phyloP scores from a whole-genome alignment of 2,797 vertebrate genomes.

The Danio choprae region DNA sequence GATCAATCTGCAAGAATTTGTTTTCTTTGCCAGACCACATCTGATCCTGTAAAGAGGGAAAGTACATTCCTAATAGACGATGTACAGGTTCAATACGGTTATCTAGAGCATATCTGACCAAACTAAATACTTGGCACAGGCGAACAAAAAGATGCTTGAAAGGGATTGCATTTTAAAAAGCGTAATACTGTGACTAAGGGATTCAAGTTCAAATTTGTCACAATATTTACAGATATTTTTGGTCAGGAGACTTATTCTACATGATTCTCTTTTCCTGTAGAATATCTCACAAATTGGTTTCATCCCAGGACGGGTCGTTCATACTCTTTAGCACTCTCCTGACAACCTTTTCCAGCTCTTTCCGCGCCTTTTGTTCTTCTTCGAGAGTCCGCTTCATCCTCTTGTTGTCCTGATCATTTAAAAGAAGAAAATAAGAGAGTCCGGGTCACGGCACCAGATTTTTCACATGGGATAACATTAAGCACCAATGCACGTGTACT shows the following conservation, averaged over 20 bases:
- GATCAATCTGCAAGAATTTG: slow-evolving; percentile 17
- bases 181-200: slow-evolving; percentile 30
- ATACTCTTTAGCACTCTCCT: slow-evolving; percentile 93
- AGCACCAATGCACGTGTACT: background rate
- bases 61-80: slow-evolving; percentile 13
- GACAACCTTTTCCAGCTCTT: slow-evolving; percentile 94
- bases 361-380: slow-evolving; percentile 94
- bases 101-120: slow-evolving; percentile 37
- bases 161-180: slow-evolving; percentile 12
- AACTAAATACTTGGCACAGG: slow-evolving; percentile 57
- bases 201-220: slow-evolving; percentile 30
- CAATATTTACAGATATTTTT: slow-evolving; percentile 41
- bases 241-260: slow-evolving; percentile 43
- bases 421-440: background rate
- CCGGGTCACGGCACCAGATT: slow-evolving; percentile 42
- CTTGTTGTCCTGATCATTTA: slow-evolving; percentile 88
- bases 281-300: slow-evolving; percentile 91
- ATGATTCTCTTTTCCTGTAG: background rate
- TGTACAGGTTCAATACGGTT: slow-evolving; percentile 18
- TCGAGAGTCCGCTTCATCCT: slow-evolving; percentile 97
- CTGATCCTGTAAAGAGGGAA: slow-evolving; percentile 5
- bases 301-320: slow-evolving; percentile 97
- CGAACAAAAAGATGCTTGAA: slow-evolving; percentile 29
- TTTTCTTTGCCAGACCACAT: background rate
- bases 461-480: background rate